These are phyloP conservation scores for Meiosimyza platycephala DNA, from an alignment of 2,888 invertebrate genomes.

Conservation along the genomic window DNA sequence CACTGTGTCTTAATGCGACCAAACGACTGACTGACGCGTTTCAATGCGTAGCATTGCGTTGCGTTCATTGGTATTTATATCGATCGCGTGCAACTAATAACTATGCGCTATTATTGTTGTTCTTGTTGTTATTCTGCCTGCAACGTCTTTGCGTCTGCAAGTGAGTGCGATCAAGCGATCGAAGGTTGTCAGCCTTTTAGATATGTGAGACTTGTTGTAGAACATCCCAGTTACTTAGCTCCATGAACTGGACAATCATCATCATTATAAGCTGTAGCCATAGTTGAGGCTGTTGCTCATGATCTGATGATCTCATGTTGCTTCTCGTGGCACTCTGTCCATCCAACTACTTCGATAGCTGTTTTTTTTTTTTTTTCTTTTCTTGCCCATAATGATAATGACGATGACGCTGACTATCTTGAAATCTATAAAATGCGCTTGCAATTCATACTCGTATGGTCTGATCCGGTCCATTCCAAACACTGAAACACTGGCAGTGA, in stretches of 20 bases:
- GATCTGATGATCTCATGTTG: conserved; percentile 3
- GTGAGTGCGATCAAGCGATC: conserved; percentile 9
- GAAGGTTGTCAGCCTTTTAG: conserved; percentile 61
- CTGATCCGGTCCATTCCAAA: too few species aligned
- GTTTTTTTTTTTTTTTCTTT: too few species aligned
- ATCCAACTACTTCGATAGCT: neutral
- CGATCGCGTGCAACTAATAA: conserved; percentile 43
- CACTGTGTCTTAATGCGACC: neutral
- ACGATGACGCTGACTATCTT: conserved; percentile 35
- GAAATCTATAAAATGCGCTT: conserved; percentile 34
- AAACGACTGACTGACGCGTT: neutral
- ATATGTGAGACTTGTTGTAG: conserved; percentile 36
- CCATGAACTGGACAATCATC: conserved; percentile 22
- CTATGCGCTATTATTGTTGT: conserved; percentile 36
- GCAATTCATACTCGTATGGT: neutral
- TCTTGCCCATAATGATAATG: neutral
- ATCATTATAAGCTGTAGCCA: conserved; percentile 19
- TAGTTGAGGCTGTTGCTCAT: neutral
- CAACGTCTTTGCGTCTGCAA: conserved; percentile 22
- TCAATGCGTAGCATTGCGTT: conserved; percentile 11
- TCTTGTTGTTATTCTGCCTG: conserved; percentile 18
- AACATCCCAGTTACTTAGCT: conserved; percentile 11
- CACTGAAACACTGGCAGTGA: too few species aligned
- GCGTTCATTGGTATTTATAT: conserved; percentile 38
- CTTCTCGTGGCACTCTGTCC: conserved; percentile 4